phyloP scores from a whole-genome alignment of 2,113 vertebrate species.

The Balaeniceps rex region DNA sequence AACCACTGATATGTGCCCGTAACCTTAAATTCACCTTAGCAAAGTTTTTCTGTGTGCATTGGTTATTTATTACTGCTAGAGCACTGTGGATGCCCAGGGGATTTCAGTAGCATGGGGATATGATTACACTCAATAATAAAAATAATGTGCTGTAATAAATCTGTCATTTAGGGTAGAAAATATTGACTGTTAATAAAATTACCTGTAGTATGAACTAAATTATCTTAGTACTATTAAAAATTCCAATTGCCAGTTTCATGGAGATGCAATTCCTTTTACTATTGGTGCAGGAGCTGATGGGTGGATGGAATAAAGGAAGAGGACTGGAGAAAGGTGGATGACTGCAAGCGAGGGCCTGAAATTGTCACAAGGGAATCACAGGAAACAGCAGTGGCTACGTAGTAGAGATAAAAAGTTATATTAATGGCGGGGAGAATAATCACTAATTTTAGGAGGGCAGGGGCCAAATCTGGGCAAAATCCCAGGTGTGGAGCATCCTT shows the following conservation, averaged over 20 bases:
- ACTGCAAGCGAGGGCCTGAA: neutral
- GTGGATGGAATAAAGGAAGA: neutral
- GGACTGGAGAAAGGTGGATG: neutral
- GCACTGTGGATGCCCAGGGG: conserved; percentile 25
- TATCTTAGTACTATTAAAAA: conserved; percentile 51
- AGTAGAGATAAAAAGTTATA: neutral
- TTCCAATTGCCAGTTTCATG: conserved; percentile 28
- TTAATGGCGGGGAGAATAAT: neutral
- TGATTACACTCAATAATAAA: conserved; percentile 64
- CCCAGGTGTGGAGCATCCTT: neutral
- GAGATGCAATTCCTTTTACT: neutral
- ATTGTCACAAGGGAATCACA: neutral
- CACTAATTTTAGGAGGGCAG: neutral
- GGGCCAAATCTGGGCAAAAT: neutral
- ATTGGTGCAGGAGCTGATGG: neutral
- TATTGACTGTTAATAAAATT: conserved; percentile 63
- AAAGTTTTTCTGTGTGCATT: conserved; percentile 1
- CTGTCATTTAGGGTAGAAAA: conserved; percentile 57
- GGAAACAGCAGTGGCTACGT: neutral
- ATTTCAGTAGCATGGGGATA: conserved; percentile 54
- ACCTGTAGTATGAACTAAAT: conserved; percentile 51
- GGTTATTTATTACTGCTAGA: conserved; percentile 59
- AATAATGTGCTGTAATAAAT: conserved; percentile 63
- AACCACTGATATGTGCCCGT: neutral
- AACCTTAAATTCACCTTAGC: conserved; percentile 64